Conservation (phyloP, 2,113 vertebrate species). For the Chloropsis cyanopogon region DNA sequence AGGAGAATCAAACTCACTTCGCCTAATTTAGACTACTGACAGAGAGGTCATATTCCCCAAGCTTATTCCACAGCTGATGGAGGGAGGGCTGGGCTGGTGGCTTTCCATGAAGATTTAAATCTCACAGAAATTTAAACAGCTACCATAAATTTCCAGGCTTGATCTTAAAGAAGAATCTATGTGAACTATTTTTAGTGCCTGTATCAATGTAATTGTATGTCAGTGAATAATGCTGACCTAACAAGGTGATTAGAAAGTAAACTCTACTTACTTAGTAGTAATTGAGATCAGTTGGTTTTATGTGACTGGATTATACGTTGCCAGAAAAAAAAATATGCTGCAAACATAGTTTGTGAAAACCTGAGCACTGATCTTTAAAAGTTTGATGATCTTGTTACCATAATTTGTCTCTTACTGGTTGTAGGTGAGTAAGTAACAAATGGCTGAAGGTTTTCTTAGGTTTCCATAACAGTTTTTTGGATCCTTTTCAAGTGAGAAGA, state of each 20-base stretch:
- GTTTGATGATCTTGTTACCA: not conserved
- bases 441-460: not conserved
- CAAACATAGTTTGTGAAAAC: not conserved
- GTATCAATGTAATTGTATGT: not conserved
- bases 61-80: not conserved
- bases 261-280: not conserved
- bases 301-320: not conserved
- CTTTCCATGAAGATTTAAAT: not conserved
- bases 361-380: not conserved
- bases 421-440: not conserved
- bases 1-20: not conserved
- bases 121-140: not conserved
- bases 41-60: not conserved
- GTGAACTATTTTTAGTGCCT: slow-evolving; percentile 4
- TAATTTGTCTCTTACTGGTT: not conserved
- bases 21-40: not conserved
- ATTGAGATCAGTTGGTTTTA: not conserved
- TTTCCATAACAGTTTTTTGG: not conserved
- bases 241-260: not conserved
- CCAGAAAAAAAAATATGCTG: not conserved
- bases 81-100: not conserved
- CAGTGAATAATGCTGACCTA: not conserved
- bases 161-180: slow-evolving; percentile 1
- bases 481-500: not conserved
- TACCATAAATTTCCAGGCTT: not conserved